Conservation (phyloP, 2,888 invertebrate species). For the Mimas tiliae region DNA sequence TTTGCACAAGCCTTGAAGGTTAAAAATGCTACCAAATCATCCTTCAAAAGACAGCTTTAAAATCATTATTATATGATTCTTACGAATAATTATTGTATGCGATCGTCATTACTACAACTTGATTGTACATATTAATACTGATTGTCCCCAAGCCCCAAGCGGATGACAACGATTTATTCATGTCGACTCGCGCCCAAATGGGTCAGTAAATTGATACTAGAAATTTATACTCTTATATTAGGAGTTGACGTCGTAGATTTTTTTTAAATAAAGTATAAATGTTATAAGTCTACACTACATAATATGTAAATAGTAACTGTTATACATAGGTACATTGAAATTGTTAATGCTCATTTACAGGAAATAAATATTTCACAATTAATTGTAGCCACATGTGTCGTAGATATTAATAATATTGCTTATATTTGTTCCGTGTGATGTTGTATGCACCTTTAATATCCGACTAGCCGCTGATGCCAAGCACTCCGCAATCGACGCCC, state of each 20-base stretch:
- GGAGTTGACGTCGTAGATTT: conserved; percentile 18
- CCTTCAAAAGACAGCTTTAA: too few relatives aligned
- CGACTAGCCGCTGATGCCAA: conserved; percentile 70
- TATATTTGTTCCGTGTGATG: background rate
- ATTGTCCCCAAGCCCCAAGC: conserved; percentile 21
- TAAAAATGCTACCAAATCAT: too few relatives aligned
- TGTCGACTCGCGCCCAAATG: background rate
- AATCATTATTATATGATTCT: too few relatives aligned
- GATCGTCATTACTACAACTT: background rate
- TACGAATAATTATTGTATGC: too few relatives aligned
- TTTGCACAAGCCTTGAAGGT: too few relatives aligned
- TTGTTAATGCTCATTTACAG: background rate
- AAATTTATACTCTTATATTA: background rate
- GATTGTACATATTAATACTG: conserved; percentile 5
- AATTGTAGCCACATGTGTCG: background rate
- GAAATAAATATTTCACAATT: background rate
- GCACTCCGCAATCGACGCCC: conserved; percentile 80
- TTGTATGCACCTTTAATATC: conserved; percentile 7
- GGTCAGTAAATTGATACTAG: background rate
- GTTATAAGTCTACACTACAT: too few relatives aligned
- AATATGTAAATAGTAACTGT: background rate
- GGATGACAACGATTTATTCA: conserved; percentile 15
- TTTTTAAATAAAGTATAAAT: too few relatives aligned
- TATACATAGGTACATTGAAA: background rate
- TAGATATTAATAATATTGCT: too few relatives aligned